Percentiles rank a stretch among this genome's conserved stretches.
phyloP scores from a whole-genome alignment of 2,113 vertebrate species.

The Phrynosoma platyrhinos region DNA sequence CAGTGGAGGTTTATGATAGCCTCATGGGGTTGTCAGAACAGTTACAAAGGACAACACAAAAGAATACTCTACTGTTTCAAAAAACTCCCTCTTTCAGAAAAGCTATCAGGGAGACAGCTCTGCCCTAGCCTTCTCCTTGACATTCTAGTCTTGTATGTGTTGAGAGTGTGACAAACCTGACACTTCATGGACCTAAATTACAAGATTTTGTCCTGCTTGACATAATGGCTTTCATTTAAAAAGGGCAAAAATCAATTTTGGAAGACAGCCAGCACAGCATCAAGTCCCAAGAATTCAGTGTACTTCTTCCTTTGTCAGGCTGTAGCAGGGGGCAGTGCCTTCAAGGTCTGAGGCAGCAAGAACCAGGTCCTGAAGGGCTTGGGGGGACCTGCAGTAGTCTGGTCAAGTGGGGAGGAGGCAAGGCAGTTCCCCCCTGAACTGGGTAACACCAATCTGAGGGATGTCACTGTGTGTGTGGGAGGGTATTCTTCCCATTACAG shows the following conservation, averaged over 20 bases:
- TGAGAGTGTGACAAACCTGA: background rate
- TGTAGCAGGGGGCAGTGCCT: background rate
- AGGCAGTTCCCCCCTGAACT: too few species aligned
- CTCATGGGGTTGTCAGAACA: background rate
- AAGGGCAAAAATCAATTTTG: background rate
- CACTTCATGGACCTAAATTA: background rate
- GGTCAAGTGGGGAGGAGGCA: too few species aligned
- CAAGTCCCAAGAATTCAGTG: background rate
- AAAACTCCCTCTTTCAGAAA: background rate
- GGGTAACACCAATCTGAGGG: too few species aligned
- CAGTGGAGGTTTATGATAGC: background rate
- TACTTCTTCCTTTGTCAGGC: background rate
- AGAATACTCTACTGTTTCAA: background rate
- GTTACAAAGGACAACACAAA: background rate
- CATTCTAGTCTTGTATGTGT: background rate
- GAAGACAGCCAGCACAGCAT: background rate
- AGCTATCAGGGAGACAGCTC: background rate
- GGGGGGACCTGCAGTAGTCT: too few species aligned
- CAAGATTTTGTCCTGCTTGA: background rate
- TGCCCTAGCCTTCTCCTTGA: background rate
- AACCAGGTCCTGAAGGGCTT: too few species aligned
- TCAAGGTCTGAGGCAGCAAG: too few species aligned
- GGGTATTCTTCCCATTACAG: too few species aligned
- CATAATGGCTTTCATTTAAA: background rate
- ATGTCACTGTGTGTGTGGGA: too few species aligned